phyloP scores from a whole-genome alignment of 2,113 vertebrate species.

The Periophthalmodon schlosseri region DNA sequence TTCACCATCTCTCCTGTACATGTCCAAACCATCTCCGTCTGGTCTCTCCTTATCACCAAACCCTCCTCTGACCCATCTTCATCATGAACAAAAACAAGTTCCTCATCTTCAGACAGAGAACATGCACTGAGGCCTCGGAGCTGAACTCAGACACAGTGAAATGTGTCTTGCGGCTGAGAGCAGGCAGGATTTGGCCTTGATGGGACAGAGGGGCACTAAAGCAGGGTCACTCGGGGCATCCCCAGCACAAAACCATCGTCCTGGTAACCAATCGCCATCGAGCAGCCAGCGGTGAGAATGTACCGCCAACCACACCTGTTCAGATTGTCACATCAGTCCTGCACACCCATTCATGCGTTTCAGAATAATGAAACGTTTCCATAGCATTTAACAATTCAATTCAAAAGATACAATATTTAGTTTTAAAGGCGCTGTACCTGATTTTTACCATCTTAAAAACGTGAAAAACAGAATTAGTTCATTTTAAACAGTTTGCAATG shows the following conservation, averaged over 20 bases:
- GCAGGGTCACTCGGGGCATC: constrained; percentile 57
- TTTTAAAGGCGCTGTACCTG: no score
- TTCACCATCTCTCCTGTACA: neutral
- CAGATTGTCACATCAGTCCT: neutral
- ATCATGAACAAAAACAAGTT: neutral
- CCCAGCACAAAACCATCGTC: constrained; percentile 60
- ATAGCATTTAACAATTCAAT: no score
- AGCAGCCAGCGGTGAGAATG: constrained; percentile 22
- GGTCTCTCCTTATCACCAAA: neutral
- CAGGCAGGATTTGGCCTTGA: constrained; percentile 46
- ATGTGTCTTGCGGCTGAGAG: constrained; percentile 3
- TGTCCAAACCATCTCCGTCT: neutral
- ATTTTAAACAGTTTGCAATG: no score
- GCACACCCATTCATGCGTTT: neutral
- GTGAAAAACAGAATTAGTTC: no score
- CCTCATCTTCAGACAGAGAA: no score
- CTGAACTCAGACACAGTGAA: neutral
- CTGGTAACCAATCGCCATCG: constrained; percentile 5
- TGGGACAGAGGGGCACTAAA: constrained; percentile 55
- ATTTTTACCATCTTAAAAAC: no score
- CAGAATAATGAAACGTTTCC: no score
- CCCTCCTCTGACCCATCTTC: neutral
- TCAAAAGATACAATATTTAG: no score
- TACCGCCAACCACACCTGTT: constrained; percentile 31
- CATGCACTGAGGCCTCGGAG: neutral